A percentile compares a stretch with the other conserved stretches of the same genome.
Conservation (phyloP, 2,888 invertebrate genomes). For the Sinodicranocentrus sp. region DNA sequence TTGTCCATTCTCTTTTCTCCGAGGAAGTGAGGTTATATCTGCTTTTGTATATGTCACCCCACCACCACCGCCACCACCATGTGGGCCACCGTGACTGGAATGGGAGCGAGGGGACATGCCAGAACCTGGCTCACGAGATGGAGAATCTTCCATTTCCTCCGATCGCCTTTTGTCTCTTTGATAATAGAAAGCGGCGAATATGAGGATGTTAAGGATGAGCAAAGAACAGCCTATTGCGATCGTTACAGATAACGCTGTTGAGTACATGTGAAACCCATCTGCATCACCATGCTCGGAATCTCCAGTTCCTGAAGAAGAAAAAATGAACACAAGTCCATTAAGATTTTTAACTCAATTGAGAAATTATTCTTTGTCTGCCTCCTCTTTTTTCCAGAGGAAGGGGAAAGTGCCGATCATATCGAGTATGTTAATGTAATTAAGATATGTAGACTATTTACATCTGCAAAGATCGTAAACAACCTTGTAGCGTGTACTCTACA, state of each 20-base stretch:
- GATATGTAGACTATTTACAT: too few species aligned
- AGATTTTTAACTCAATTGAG: too few species aligned
- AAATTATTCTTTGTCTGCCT: too few species aligned
- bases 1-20: conserved; percentile 75
- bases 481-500: too few species aligned
- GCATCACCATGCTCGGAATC: conserved; percentile 69
- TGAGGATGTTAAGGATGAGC: conserved; percentile 93
- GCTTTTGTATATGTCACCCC: conserved; percentile 60
- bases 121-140: conserved; percentile 39
- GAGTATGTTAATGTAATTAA: too few species aligned
- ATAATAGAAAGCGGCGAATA: conserved; percentile 92
- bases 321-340: too few species aligned
- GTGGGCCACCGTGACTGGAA: conserved; percentile 48
- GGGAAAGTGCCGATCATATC: too few species aligned
- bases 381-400: conserved; percentile 22
- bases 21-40: conserved; percentile 57
- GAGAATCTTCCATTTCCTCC: conserved; percentile 79
- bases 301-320: too few species aligned
- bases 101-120: conserved; percentile 64
- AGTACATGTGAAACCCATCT: conserved; percentile 87
- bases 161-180: conserved; percentile 91
- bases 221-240: conserved; percentile 96
- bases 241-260: conserved; percentile 93
- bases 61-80: conserved; percentile 53
- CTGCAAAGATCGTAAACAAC: too few species aligned